Conservation (phyloP, 2,888 invertebrate species). For the Orchesellides sinensis region DNA sequence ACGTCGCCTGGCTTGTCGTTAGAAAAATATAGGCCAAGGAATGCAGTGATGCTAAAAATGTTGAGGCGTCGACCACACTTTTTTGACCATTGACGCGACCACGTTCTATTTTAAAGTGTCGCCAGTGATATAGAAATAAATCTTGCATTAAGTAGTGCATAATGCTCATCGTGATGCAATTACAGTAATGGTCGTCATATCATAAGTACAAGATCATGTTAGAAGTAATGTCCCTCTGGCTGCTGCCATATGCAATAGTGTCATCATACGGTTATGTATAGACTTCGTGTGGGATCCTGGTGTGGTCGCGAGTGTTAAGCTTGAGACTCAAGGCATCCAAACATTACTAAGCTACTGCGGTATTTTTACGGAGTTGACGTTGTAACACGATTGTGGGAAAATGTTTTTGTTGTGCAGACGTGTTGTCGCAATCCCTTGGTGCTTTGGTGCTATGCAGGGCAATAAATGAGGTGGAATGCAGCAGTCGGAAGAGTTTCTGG, state of each 20-base stretch:
- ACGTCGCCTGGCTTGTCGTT: neutral
- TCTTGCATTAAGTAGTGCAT: too few species aligned
- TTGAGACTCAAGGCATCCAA: neutral
- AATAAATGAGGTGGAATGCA: too few species aligned
- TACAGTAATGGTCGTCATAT: too few species aligned
- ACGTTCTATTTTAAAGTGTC: constrained; percentile 42
- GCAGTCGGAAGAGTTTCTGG: too few species aligned
- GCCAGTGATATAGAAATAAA: constrained; percentile 19
- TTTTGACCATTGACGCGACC: constrained; percentile 22
- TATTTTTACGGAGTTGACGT: neutral
- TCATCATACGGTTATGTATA: too few species aligned
- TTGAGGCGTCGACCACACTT: constrained; percentile 3
- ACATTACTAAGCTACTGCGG: neutral
- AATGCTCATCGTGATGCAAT: too few species aligned
- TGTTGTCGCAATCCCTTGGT: too few species aligned
- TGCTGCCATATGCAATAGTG: too few species aligned
- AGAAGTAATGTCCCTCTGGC: too few species aligned
- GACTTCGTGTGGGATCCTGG: constrained; percentile 44
- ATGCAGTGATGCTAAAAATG: neutral
- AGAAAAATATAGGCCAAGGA: neutral
- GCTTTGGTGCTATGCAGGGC: too few species aligned
- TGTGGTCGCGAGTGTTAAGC: neutral
- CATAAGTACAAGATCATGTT: too few species aligned
- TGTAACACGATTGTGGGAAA: neutral
- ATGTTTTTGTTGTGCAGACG: neutral